Evolutionary conservation across 1,140 invertebrate genomes (phyloP).

Genomic region (Formica exsecta): DNA sequence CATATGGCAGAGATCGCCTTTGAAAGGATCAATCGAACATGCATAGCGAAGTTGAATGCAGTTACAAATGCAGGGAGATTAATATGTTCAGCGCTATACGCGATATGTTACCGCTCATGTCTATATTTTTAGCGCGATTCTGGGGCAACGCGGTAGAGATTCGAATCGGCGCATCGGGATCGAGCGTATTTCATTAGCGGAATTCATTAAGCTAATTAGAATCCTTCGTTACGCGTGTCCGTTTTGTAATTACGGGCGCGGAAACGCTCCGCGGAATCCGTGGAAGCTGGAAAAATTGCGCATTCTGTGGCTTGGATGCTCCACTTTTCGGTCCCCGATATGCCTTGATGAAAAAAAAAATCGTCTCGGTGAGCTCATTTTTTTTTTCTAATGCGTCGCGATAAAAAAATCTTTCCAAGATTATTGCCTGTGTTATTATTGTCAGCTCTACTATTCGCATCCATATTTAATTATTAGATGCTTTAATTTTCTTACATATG

Average conservation of each 20-base stretch:
- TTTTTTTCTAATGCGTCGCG: background rate
- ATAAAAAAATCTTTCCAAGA: background rate
- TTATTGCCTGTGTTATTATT: background rate
- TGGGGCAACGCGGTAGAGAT: constrained; percentile 8
- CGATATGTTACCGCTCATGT: background rate
- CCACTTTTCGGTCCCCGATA: constrained; percentile 49
- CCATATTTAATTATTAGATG: background rate
- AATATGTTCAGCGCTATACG: background rate
- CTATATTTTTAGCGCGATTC: constrained; percentile 21
- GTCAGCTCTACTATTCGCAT: no score
- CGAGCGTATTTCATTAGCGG: constrained; percentile 67
- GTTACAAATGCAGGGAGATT: background rate
- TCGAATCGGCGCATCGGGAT: constrained; percentile 17
- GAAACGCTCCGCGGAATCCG: constrained; percentile 72
- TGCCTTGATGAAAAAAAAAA: constrained; percentile 36
- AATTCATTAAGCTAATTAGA: constrained; percentile 75
- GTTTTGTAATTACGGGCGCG: constrained; percentile 69
- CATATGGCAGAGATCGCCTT: background rate
- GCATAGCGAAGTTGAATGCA: constrained; percentile 7
- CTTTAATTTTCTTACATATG: background rate
- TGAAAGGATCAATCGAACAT: constrained; percentile 30
- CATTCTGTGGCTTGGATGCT: constrained; percentile 48
- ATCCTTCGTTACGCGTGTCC: constrained; percentile 61
- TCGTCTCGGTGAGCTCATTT: background rate
- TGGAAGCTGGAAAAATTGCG: constrained; percentile 62